phyloP scores from a whole-genome alignment of 2,797 vertebrate genomes.

The Eospalax fontanierii region DNA sequence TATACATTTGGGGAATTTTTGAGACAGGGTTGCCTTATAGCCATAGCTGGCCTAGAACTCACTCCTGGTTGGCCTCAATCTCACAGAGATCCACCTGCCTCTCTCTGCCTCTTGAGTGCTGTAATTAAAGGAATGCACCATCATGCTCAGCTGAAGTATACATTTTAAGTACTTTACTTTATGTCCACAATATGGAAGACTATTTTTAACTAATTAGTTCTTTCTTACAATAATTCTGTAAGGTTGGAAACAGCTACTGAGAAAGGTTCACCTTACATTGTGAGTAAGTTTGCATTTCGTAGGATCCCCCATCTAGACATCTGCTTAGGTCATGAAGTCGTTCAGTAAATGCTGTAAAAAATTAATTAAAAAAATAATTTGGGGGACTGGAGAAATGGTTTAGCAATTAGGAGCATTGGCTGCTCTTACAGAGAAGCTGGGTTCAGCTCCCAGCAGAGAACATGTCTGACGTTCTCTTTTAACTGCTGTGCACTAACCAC shows the following conservation, averaged over 20 bases:
- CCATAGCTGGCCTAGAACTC: too few relatives aligned
- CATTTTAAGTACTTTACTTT: conserved; percentile 4
- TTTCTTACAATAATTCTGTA: not conserved
- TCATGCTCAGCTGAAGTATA: not conserved
- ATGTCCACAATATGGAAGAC: not conserved
- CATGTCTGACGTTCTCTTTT: not conserved
- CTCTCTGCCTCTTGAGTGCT: too few relatives aligned
- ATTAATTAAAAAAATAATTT: too few relatives aligned
- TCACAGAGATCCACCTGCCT: too few relatives aligned
- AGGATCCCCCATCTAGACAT: not conserved
- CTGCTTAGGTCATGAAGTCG: not conserved
- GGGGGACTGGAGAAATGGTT: too few relatives aligned
- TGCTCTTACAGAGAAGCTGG: too few relatives aligned
- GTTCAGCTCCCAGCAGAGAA: not conserved
- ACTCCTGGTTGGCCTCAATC: too few relatives aligned
- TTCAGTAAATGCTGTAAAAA: too few relatives aligned
- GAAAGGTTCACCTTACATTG: not conserved
- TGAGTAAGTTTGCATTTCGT: not conserved
- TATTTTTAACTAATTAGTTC: not conserved
- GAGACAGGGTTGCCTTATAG: too few relatives aligned
- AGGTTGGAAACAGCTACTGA: not conserved
- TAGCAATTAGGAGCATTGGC: too few relatives aligned
- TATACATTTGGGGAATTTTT: not conserved
- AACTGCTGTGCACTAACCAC: too few relatives aligned
- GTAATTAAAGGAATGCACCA: too few relatives aligned